Base-by-base conservation (phyloP, 1,140 invertebrate genomes). In the Drosophila ananassae region DNA sequence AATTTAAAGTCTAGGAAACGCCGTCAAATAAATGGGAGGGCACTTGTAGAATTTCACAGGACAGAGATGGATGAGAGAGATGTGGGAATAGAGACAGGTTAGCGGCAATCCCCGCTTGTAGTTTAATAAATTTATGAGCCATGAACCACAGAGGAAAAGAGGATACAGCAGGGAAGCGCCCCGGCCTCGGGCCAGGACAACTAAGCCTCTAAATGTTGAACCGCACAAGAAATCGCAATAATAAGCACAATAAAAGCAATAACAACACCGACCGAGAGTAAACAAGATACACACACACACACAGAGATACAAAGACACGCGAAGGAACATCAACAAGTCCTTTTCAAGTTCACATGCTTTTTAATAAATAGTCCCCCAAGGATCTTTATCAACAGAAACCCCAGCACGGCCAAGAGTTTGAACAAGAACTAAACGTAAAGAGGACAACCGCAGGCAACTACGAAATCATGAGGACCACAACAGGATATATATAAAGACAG, bases 331-430 rank as follows among this genome's bases (percentile, higher is more conserved):
- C 83, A 83, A 87, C 83, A 87, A 87, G 83, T 87, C 83, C 79
- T 87, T 87, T 89, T 87, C 75, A 87, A 89, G 83, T 87, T 87
- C 83, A 87, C 79, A 87, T 87, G 84, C 83, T 89, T 87, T 89
- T 89, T 83, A 87, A 89, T 87, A 87, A 87, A 87, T 89, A 89
- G 83, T 75, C 79, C 83, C 79, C 82, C 83, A 78, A 89, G 79
- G 83, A 87, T 77, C 75, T 82, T 85, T 69, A 74, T 53, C 81
- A 66, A 58, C 68, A 73, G 39, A 64, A 66, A 41, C 68, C 62
- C 47, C 55, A 64, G 32, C 47, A 47, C 44, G 37, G 1, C 17
- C 17, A 25, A 22, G 17, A 41, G 55, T 48, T 57, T 66, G 71
- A 59, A 66, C 75, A 79, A 62, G 60, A 73, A 73, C 73, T 84